phyloP scores from a whole-genome alignment of 1,140 invertebrate genomes.

The Pseudachorutes palmiensis region DNA sequence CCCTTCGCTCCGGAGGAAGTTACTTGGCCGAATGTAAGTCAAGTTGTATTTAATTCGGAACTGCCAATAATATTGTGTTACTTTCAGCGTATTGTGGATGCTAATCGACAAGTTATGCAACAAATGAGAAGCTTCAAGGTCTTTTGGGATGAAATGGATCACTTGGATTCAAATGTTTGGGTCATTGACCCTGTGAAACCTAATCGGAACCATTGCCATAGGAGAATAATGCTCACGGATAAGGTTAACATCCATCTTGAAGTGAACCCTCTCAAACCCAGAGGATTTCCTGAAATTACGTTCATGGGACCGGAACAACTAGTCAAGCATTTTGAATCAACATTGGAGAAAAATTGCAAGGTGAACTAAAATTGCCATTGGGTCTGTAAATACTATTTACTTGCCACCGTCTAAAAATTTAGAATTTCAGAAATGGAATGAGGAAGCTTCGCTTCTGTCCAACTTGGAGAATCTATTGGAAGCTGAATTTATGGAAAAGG shows the following conservation, averaged over 20 bases:
- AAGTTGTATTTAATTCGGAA: background rate
- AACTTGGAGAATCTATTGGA: constrained; percentile 21
- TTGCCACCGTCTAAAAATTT: no score
- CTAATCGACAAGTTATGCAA: constrained; percentile 8
- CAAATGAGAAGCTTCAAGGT: constrained; percentile 8
- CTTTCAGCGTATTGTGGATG: constrained; percentile 18
- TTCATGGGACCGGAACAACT: constrained; percentile 20
- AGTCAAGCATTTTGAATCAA: background rate
- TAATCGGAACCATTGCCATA: constrained; percentile 16
- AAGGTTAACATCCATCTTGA: constrained; percentile 17
- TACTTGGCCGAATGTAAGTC: constrained; percentile 23
- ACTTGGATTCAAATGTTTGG: constrained; percentile 14
- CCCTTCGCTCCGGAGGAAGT: constrained; percentile 14
- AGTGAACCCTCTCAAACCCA: constrained; percentile 21
- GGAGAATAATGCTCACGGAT: constrained; percentile 21
- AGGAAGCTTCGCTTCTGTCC: background rate
- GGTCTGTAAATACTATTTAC: no score
- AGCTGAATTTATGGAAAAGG: constrained; percentile 11
- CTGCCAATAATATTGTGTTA: background rate
- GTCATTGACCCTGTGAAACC: constrained; percentile 26
- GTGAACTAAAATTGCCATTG: no score
- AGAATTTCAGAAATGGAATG: constrained; percentile 26
- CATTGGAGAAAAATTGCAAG: constrained; percentile 12
- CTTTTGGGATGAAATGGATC: constrained; percentile 30
- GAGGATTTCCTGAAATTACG: constrained; percentile 17